Base-by-base conservation (phyloP, 2,113 vertebrate genomes). In the Dryoscopus gambensis region DNA sequence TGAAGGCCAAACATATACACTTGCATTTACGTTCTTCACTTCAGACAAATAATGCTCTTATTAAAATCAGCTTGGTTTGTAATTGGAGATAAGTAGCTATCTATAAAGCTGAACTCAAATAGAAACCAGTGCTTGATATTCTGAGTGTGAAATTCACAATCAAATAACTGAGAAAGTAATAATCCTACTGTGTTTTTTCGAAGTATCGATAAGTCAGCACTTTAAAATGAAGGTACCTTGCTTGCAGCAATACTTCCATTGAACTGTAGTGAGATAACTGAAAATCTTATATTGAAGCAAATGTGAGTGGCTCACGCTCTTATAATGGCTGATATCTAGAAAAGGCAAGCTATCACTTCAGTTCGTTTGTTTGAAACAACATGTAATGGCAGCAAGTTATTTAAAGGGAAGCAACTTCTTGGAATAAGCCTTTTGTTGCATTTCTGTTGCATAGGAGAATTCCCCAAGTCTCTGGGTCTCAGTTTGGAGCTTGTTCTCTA, bases 51-150 rank as follows among this genome's bases (percentile, higher is more conserved):
- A 91, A 76, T 50, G 21, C 21, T 62, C 20, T 59, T 90, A 69
- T 33, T 92, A 73, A 91, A 91, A 89, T 84, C 70, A 74, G 7
- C 65, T 62, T 77, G 59, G 23, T 85, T 83, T 93, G 50, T 90
- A 90, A 74, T 65, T 85, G 63, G 47, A 95, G 64, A 55, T 60
- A 74, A 86, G 52, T 84, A 74, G 42, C 31, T 94, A 67, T 84
- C 57, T 62, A 2, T 69, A 78, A 95, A 91, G 57, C 68, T 50
- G 64, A 74, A 70, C 64, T 93, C 28, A 31, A 88, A 35, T 30
- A 59, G 44, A 70, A 91, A 59, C 28, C 35, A 44, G 22, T 63
- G 10, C 50, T 86, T 85, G 59, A 57, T 93, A 88, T 77, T 88
- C n/a, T 18, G 37, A 35, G 27, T 79, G 35, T 76, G 55, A 86